Percentiles rank a stretch among this genome's conserved stretches.
Conservation (phyloP, 2,113 vertebrate species). For the Ariopsis seemanni region DNA sequence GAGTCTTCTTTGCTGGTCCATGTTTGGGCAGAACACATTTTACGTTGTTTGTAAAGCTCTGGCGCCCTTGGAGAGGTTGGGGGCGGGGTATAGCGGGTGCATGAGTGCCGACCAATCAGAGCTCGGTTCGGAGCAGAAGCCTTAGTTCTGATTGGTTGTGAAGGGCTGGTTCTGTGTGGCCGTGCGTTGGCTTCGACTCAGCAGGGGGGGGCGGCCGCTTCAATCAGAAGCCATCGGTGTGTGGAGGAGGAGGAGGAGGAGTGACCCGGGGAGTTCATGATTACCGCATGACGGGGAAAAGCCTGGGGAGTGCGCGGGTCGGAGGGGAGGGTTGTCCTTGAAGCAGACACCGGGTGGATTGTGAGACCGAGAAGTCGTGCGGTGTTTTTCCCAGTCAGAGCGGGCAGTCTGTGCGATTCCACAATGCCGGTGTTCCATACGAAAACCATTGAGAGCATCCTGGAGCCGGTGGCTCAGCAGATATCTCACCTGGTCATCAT, state of each 20-base stretch:
- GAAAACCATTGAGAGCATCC: slow-evolving; percentile 98
- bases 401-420: slow-evolving; percentile 66
- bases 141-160: slow-evolving; percentile 67
- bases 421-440: slow-evolving; percentile 98
- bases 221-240: slow-evolving; percentile 49
- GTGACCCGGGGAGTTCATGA: slow-evolving; percentile 49
- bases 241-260: slow-evolving; percentile 53
- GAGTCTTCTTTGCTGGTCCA: slow-evolving; percentile 57
- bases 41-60: slow-evolving; percentile 71
- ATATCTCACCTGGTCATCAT: slow-evolving; percentile 99
- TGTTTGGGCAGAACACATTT: slow-evolving; percentile 67
- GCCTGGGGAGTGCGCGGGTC: slow-evolving; percentile 48
- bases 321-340: slow-evolving; percentile 47
- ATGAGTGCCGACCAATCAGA: slow-evolving; percentile 65
- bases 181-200: slow-evolving; percentile 67
- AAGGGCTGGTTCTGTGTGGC: slow-evolving; percentile 69
- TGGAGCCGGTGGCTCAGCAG: slow-evolving; percentile 99
- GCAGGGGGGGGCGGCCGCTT: slow-evolving; percentile 58
- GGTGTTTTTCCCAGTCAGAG: slow-evolving; percentile 57
- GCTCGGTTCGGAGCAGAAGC: slow-evolving; percentile 55
- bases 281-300: slow-evolving; percentile 55
- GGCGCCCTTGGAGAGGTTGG: slow-evolving; percentile 49
- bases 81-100: slow-evolving; percentile 48
- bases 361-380: slow-evolving; percentile 39
- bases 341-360: slow-evolving; percentile 45